Base-by-base conservation (phyloP, 2,888 invertebrate species). In the Stegophylla sp. region DNA sequence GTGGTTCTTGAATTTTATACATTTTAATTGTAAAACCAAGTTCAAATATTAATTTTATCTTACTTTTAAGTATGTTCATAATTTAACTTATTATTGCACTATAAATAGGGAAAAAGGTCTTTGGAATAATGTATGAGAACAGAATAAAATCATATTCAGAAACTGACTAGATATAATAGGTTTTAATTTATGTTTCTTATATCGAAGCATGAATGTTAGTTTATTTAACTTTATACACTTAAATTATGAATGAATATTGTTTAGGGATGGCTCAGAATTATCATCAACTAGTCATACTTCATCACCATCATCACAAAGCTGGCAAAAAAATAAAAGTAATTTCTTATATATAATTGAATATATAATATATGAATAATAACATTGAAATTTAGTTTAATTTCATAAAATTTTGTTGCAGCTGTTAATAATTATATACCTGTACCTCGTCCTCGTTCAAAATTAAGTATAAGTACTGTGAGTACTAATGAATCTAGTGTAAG, bases 371-470 rank as follows among this genome's bases (percentile, higher is more conserved):
- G 4, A 66, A 53, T 23, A 15, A 41, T 26, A 76, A 34, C 3
- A 51, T 41, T 23, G 45, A 17, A 17, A 17, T 51, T 43, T 66
- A 13, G 34, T 51, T 74, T 75, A 64, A 51, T 43, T 53, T 63
- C 0, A 48, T 45, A 12, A 15, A 34, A 43, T 26, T 23, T 63
- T 45, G 13, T 41, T 45, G 28, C 28, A 51, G 34, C 12, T 63
- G 74, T 34, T 48, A 34, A 63, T 17, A 63, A 17, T 45, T 20
- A 34, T 34, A 20, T 61, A 26, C 15, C n/a, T 45, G 17, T 71
- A 12, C 79, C 79, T 48, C 48, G 61, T 61, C 61, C 69, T 34
- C 79, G 71, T 34, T 79, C 79, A 69, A 48, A 48, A 61, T 59
- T 61, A 34, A 79, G 76, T 67, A 77, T 28, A 43, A 77, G 41